Evolutionary conservation across 2,888 invertebrate species (phyloP), one percentile per base, ranked within the genome.

Genomic region (Pristionchus exspectatus): DNA sequence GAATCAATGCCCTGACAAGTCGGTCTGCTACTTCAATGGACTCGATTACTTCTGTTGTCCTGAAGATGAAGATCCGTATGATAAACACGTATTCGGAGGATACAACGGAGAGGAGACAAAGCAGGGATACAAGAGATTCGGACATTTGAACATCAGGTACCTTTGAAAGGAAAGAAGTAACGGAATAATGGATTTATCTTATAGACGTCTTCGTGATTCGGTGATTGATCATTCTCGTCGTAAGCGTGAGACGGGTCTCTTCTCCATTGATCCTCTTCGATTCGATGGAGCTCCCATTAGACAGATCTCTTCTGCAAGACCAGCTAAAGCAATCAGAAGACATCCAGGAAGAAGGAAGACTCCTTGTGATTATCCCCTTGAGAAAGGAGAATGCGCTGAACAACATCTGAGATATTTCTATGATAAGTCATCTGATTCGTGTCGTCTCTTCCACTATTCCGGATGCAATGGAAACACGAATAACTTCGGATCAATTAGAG

Each of bases 11-110:
- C 95, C 95, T 66, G 92, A 93, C 63, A 91, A 92, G 83, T 93
- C 94, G 5, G 93, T 93, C 24, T 95, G 95, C 91, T 95, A 93
- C 90, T 95, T 95, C 94, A 95, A 95, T 91, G 95, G 95, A 85
- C 89, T 95, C 89, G 94, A 95, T 91, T 95, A 92, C 93, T 94
- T 93, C 92, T 95, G 95, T 89, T 95, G 95, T 66, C 95, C 95
- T 81, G 94, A 94, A 81, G 92, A 92, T 54, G 94, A 93, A 69
- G 94, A 95, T 92, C 95, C 95, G 33, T 95, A 95, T 91, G 95
- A 95, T 87, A 93, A 93, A 89, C 95, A 93, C 90, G 90, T 93
- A 27, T 93, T 90, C 77, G 89, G 77, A 56, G 87, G 81, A 33
- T 81, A 88, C 33, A 81, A 90, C 54, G 81, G 88, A 63, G 89